phyloP scores from a whole-genome alignment of 2,888 invertebrate species.

The Aleiodes testaceus region DNA sequence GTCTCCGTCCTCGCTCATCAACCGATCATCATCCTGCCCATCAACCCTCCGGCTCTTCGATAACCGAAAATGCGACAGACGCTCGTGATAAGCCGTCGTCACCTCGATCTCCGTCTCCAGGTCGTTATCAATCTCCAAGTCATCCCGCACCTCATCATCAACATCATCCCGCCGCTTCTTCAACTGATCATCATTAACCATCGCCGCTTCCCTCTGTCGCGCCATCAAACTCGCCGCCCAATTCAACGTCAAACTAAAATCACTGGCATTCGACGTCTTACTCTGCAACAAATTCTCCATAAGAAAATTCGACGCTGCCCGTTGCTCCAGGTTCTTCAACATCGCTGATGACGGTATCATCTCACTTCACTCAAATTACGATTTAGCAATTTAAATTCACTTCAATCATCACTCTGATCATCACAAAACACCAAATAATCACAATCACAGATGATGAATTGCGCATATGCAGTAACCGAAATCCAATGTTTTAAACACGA shows the following conservation, averaged over 20 bases:
- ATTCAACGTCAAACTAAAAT: slow-evolving; percentile 76
- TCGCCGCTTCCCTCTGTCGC: slow-evolving; percentile 62
- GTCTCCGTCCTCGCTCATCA: slow-evolving; percentile 20
- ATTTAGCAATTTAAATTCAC: too few relatives aligned
- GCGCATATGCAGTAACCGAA: neutral
- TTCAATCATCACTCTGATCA: neutral
- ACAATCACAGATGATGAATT: neutral
- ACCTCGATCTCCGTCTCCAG: slow-evolving; percentile 40
- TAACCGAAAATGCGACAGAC: slow-evolving; percentile 8
- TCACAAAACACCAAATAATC: neutral
- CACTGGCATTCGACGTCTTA: slow-evolving; percentile 70
- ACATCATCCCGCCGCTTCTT: slow-evolving; percentile 34
- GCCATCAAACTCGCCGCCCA: slow-evolving; percentile 71
- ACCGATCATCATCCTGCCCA: slow-evolving; percentile 34
- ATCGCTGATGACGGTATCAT: slow-evolving; percentile 72
- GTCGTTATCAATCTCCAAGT: slow-evolving; percentile 56
- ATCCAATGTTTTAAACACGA: slow-evolving; percentile 3
- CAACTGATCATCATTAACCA: slow-evolving; percentile 9
- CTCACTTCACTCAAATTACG: slow-evolving; percentile 20
- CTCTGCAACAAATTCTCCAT: slow-evolving; percentile 79
- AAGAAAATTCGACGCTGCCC: slow-evolving; percentile 76
- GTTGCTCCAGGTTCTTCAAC: slow-evolving; percentile 71
- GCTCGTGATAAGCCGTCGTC: slow-evolving; percentile 24
- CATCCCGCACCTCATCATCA: slow-evolving; percentile 41
- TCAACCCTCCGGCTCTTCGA: slow-evolving; percentile 12